A percentile compares a stretch with the other conserved stretches of the same genome.
These are phyloP conservation scores for Macrotis lagotis DNA, from an alignment of 2,113 vertebrate species.

Conservation along the genomic window DNA sequence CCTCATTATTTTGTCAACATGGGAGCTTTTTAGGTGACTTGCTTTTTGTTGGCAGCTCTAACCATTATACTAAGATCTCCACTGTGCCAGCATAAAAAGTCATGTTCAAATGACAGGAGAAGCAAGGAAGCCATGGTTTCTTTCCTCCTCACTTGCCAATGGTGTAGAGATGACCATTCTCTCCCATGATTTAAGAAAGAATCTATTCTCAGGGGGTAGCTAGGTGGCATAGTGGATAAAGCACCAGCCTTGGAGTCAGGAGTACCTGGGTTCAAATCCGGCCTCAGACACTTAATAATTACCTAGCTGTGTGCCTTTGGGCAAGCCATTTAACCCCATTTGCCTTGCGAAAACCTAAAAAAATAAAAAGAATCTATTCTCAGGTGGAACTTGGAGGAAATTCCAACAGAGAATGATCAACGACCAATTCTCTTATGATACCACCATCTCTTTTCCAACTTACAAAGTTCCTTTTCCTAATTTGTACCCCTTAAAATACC, in stretches of 20 bases:
- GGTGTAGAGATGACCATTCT: not conserved
- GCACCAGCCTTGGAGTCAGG: no score
- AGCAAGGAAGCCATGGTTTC: not conserved
- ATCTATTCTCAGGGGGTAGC: not conserved
- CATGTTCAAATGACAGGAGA: constrained; percentile 3
- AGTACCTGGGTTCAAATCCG: no score
- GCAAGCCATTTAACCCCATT: no score
- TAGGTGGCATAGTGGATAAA: no score
- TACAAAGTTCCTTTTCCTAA: not conserved
- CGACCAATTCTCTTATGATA: not conserved
- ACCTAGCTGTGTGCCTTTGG: no score
- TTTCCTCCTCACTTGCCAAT: not conserved
- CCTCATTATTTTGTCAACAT: not conserved
- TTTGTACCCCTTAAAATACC: not conserved
- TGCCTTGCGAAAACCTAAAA: no score
- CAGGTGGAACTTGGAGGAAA: not conserved
- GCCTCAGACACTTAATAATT: no score
- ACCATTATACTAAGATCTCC: not conserved
- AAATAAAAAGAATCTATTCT: not conserved
- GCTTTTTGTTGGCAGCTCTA: not conserved
- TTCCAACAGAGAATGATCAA: not conserved
- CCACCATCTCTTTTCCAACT: no score
- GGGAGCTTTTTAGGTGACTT: not conserved
- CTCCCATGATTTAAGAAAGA: not conserved
- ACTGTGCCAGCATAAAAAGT: not conserved